These are phyloP conservation scores for Moxostoma hubbsi DNA, from an alignment of 2,797 vertebrate genomes.

Conservation along the genomic window DNA sequence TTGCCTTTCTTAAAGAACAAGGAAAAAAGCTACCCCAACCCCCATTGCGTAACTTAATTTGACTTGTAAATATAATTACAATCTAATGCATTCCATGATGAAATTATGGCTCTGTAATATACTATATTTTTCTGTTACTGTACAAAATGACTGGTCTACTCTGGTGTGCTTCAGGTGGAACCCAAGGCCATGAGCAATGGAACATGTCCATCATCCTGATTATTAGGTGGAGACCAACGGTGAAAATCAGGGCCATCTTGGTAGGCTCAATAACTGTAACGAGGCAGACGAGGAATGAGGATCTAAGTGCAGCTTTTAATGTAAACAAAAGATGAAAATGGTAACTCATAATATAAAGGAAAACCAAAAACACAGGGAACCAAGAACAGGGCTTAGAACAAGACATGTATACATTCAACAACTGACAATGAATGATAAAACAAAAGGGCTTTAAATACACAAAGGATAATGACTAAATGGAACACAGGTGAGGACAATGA, in stretches of 20 bases:
- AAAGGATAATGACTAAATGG: too few relatives aligned
- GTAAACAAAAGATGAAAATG: too few relatives aligned
- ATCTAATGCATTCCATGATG: conserved; percentile 71
- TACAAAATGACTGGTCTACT: conserved; percentile 51
- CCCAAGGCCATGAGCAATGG: conserved; percentile 83
- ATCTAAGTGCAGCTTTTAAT: too few relatives aligned
- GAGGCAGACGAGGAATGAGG: too few relatives aligned
- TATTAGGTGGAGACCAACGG: conserved; percentile 86
- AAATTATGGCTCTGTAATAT: conserved; percentile 69
- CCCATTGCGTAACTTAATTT: conserved; percentile 74
- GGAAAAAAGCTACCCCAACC: not conserved
- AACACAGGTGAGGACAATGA: too few relatives aligned
- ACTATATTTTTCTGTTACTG: conserved; percentile 60
- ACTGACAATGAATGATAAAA: too few relatives aligned
- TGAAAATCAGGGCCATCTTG: conserved; percentile 81
- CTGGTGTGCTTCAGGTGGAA: conserved; percentile 70
- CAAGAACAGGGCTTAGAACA: too few relatives aligned
- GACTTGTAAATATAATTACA: conserved; percentile 78
- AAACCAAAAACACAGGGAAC: too few relatives aligned
- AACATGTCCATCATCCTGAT: conserved; percentile 82
- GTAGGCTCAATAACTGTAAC: conserved; percentile 87
- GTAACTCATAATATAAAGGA: too few relatives aligned
- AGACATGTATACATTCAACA: too few relatives aligned
- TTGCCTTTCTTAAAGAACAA: conserved; percentile 32
- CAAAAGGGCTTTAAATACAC: too few relatives aligned